Conservation (phyloP, 1,140 invertebrate genomes). For the Papilio helenus region DNA sequence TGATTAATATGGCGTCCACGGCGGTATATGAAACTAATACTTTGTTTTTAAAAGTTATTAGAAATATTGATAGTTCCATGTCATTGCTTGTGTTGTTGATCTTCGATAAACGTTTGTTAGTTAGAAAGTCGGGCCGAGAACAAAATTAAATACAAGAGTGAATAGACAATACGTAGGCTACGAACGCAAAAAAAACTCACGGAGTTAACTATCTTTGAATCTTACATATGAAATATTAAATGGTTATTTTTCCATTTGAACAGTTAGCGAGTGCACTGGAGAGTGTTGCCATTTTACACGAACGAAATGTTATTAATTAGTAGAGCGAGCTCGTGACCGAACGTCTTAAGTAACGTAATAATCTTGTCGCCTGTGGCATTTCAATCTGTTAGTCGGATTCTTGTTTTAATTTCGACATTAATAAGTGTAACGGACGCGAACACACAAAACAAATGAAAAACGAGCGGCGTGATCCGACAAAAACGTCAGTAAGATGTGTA, state of each 20-base stretch:
- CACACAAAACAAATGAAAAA: constrained; percentile 76
- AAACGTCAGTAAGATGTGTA: constrained; percentile 66
- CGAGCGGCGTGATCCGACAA: constrained; percentile 65
- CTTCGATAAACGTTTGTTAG: constrained; percentile 74
- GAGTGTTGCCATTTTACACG: constrained; percentile 47
- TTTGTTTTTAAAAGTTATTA: constrained; percentile 82
- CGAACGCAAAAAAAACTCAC: constrained; percentile 54
- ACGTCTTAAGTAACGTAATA: constrained; percentile 70
- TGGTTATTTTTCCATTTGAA: constrained; percentile 31
- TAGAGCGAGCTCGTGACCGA: constrained; percentile 52
- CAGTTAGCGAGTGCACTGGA: constrained; percentile 23
- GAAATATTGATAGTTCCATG: constrained; percentile 83
- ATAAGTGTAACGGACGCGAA: constrained; percentile 66
- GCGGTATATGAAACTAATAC: constrained; percentile 76
- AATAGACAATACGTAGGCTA: constrained; percentile 65
- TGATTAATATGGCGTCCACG: constrained; percentile 80
- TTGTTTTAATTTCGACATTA: constrained; percentile 79
- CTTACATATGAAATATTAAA: constrained; percentile 50
- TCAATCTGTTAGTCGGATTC: constrained; percentile 65
- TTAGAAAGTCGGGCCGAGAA: constrained; percentile 75
- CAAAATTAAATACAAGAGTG: constrained; percentile 67
- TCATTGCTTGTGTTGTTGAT: constrained; percentile 79
- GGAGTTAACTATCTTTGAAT: constrained; percentile 47
- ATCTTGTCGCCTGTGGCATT: constrained; percentile 74
- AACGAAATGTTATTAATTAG: constrained; percentile 69